phyloP scores from a whole-genome alignment of 2,888 invertebrate species.

The Protophormia terraenovae region DNA sequence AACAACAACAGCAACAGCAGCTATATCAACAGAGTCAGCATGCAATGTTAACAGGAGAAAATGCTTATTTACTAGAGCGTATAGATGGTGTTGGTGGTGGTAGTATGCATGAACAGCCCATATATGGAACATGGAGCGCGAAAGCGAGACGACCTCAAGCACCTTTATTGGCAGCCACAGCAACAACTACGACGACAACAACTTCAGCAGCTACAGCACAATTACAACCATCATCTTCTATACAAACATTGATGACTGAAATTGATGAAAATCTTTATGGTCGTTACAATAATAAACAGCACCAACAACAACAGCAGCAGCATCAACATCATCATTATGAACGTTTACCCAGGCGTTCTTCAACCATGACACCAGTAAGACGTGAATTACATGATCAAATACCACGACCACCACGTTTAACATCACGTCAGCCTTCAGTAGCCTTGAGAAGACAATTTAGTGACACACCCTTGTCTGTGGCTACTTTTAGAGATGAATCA shows the following conservation, averaged over 20 bases:
- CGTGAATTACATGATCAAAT: constrained; percentile 75
- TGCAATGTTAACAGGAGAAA: constrained; percentile 74
- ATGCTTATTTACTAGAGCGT: constrained; percentile 79
- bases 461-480: constrained; percentile 69
- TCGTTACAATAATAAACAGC: constrained; percentile 19
- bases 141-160: constrained; percentile 79
- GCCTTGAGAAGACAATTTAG: constrained; percentile 73
- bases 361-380: constrained; percentile 76
- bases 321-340: constrained; percentile 74
- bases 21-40: constrained; percentile 70
- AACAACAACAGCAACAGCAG: constrained; percentile 71
- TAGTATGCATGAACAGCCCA: constrained; percentile 72
- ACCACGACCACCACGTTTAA: constrained; percentile 76
- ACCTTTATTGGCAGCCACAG: constrained; percentile 59
- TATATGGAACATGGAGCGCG: constrained; percentile 79
- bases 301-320: constrained; percentile 15
- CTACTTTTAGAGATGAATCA: constrained; percentile 70
- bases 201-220: constrained; percentile 24
- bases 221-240: constrained; percentile 44
- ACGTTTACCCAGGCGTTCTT: constrained; percentile 76
- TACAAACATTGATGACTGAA: constrained; percentile 55
- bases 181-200: constrained; percentile 41
- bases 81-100: too few relatives aligned
- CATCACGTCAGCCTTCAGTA: constrained; percentile 74
- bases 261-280: constrained; percentile 51